A percentile compares a stretch with the other conserved stretches of the same genome.
Conservation (phyloP, 2,888 invertebrate species). For the Linnaemya vulpina region DNA sequence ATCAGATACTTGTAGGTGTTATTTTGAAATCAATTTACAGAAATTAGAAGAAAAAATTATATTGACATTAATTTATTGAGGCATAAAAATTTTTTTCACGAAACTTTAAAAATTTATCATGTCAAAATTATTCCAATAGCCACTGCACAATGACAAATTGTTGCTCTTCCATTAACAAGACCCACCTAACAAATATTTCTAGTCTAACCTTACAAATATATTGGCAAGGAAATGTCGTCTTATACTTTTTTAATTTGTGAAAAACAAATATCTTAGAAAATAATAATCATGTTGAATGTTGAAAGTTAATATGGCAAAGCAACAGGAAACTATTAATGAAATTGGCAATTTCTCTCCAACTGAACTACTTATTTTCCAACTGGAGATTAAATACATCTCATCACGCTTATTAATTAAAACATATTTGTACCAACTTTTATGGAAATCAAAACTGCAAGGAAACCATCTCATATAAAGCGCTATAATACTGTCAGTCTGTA, state of each 20-base stretch:
- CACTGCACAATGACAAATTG: constrained; percentile 9
- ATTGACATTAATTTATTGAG: background rate
- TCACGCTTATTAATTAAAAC: constrained; percentile 34
- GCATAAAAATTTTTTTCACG: background rate
- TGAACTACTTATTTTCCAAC: constrained; percentile 22
- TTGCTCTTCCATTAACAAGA: background rate
- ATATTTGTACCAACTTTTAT: background rate
- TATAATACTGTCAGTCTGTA: constrained; percentile 40
- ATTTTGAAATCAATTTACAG: constrained; percentile 14
- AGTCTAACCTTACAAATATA: too few species aligned
- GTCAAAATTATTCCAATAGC: background rate
- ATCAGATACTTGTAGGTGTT: constrained; percentile 11
- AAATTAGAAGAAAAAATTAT: background rate
- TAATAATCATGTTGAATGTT: too few species aligned
- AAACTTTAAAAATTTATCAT: background rate
- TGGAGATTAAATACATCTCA: constrained; percentile 4
- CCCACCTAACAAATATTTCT: background rate
- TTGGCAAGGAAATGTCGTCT: constrained; percentile 52
- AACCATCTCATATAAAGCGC: constrained; percentile 49
- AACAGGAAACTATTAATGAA: background rate
- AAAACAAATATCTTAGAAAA: too few species aligned
- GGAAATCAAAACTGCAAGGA: constrained; percentile 45
- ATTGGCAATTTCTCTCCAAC: background rate
- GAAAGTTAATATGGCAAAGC: background rate
- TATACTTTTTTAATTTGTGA: constrained; percentile 11